These are phyloP conservation scores for Tenthredo mesomela DNA, from an alignment of 2,888 invertebrate genomes.

Conservation along the genomic window DNA sequence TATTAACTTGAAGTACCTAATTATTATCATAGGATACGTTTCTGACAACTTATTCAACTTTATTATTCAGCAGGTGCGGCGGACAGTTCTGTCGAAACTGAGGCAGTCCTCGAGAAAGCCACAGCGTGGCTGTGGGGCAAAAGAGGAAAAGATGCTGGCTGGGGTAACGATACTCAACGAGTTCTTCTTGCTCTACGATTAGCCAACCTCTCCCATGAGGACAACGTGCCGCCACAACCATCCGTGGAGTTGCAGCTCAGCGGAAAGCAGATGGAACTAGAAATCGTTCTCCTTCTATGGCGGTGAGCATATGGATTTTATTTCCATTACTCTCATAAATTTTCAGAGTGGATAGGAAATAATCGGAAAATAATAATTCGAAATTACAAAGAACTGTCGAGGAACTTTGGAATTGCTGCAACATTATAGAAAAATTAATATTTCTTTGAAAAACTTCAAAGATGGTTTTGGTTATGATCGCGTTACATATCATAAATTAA, in stretches of 20 bases:
- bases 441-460: no score
- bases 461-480: no score
- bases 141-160: constrained; percentile 88
- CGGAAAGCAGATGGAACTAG: constrained; percentile 93
- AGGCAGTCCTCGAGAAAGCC: constrained; percentile 84
- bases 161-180: constrained; percentile 92
- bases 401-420: neutral
- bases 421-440: no score
- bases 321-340: neutral
- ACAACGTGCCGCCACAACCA: constrained; percentile 80
- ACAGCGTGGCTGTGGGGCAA: constrained; percentile 87
- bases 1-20: neutral
- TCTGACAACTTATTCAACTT: neutral
- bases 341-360: neutral
- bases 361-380: neutral
- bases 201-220: constrained; percentile 81
- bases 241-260: constrained; percentile 87
- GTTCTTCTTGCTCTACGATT: constrained; percentile 90
- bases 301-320: constrained; percentile 72
- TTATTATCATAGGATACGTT: no score
- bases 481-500: no score
- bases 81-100: constrained; percentile 67
- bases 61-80: neutral
- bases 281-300: constrained; percentile 90
- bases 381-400: no score